phyloP scores from a whole-genome alignment of 2,113 vertebrate genomes.

The Arizona elegans region DNA sequence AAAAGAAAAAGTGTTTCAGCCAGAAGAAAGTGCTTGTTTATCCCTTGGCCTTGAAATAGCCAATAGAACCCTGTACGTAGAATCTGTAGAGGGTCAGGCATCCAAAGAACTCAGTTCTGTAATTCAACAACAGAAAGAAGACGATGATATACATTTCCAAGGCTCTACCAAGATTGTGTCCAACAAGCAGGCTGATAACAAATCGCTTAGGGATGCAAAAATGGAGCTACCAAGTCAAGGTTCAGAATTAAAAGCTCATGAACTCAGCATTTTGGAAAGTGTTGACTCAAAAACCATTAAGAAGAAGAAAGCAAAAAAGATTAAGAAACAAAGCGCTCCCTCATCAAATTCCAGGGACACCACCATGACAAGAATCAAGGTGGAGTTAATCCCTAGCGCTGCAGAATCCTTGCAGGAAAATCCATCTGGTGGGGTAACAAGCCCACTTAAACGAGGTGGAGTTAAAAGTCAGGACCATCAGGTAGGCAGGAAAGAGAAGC shows the following conservation, averaged over 20 bases:
- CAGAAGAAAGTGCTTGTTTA: conserved; percentile 32
- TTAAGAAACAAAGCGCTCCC: conserved; percentile 34
- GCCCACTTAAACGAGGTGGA: neutral
- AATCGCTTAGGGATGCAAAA: neutral
- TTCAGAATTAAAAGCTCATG: neutral
- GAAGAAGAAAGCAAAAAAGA: conserved; percentile 51
- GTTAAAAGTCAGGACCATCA: neutral
- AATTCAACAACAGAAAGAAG: neutral
- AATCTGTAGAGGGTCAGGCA: neutral
- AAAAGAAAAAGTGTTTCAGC: conserved; percentile 14
- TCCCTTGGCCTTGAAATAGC: neutral
- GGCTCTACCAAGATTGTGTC: neutral
- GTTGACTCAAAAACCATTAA: conserved; percentile 10
- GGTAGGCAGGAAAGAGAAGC: neutral
- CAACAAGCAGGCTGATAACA: neutral
- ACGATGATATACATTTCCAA: neutral
- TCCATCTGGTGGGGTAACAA: neutral
- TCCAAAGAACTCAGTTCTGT: neutral
- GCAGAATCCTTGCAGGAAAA: conserved; percentile 50
- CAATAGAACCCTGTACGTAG: neutral
- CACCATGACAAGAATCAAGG: conserved; percentile 30
- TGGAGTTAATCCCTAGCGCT: conserved; percentile 33
- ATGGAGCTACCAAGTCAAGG: neutral
- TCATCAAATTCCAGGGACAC: conserved; percentile 31
- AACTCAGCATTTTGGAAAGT: neutral